phyloP scores from a whole-genome alignment of 2,888 invertebrate species.

The Athalia cordata region DNA sequence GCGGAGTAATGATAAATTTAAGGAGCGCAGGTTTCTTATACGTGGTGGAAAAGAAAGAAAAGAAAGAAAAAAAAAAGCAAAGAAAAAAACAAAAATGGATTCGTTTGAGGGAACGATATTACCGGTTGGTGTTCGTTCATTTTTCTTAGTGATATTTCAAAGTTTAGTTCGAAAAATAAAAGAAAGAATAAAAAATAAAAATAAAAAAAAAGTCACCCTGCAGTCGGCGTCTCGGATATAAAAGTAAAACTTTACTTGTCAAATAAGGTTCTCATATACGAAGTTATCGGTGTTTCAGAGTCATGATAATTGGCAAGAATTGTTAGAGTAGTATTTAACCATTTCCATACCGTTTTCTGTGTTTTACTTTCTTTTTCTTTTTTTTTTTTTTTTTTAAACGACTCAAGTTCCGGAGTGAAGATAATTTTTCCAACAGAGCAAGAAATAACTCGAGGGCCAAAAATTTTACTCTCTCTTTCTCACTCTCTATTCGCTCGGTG shows the following conservation, averaged over 20 bases:
- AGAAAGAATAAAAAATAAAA: neutral
- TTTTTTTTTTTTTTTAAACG: slow-evolving; percentile 18
- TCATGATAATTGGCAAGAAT: slow-evolving; percentile 25
- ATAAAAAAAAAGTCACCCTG: neutral
- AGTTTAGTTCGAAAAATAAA: slow-evolving; percentile 21
- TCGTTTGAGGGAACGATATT: slow-evolving; percentile 37
- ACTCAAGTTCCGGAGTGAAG: slow-evolving; percentile 30
- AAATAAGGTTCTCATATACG: slow-evolving; percentile 7
- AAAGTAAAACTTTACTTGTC: slow-evolving; percentile 17
- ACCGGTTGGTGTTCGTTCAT: slow-evolving; percentile 31
- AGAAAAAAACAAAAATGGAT: neutral
- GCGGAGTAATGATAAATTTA: slow-evolving; percentile 25
- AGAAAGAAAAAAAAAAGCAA: no score
- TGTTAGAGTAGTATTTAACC: slow-evolving; percentile 32
- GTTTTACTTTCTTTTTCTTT: neutral
- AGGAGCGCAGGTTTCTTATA: neutral
- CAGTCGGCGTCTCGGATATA: neutral
- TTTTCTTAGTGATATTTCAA: slow-evolving; percentile 29
- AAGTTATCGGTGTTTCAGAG: slow-evolving; percentile 31
- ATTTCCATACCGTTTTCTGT: slow-evolving; percentile 10
- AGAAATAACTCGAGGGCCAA: slow-evolving; percentile 17
- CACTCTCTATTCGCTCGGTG: neutral
- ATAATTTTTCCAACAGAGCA: slow-evolving; percentile 37
- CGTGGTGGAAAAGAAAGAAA: no score
- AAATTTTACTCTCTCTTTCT: neutral